Evolutionary conservation across 2,888 invertebrate genomes (phyloP), one percentile per base, ranked within the genome.

Genomic region (Brachynemurus nebulosus): DNA sequence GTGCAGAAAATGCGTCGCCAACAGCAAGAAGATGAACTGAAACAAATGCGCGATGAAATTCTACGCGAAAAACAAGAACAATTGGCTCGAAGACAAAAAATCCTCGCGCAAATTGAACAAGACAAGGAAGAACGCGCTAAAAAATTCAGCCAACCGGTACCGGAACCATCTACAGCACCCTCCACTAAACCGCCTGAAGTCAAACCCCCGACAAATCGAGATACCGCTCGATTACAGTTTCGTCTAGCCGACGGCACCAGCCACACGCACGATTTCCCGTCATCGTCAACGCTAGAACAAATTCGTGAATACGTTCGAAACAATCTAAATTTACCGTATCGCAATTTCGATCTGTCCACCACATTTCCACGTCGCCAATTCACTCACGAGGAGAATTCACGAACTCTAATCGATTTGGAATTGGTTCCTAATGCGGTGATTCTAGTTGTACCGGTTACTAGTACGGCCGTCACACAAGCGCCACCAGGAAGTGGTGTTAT

Each of bases 101-200:
- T 92, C 14, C 65, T 80, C 47, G 80, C 81, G 44, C 86, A 91
- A 62, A 91, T 92, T 48, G 88, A 83, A 1, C 82, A 82, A 58
- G 92, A 92, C 63, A 77, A 85, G 56, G 78, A 78, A 1, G 84
- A 83, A 57, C 60, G 82, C 9, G 70, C 72, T 23, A 64, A 71
- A 16, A 66, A 59, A 50, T 66, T 65, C 50, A 30, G 46, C 9
- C 36, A 47, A 18, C 38, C 48, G 18, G 39, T 50, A 7, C 47
- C 48, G 19, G 35, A 49, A 44, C 27, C 45, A 33, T 39, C 49
- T 11, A 45, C 47, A 40, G 34, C 45, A 8, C 37, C 46, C 12
- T 25, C 49, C 39, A 38, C 44, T 37, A 36, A 68, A 1, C 41
- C 65, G 1, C 63, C 67, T 7, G 47, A 50, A 21, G 18, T 57